Evolutionary conservation across 1,140 invertebrate species (phyloP).

Genomic region (Globodera rostochiensis): DNA sequence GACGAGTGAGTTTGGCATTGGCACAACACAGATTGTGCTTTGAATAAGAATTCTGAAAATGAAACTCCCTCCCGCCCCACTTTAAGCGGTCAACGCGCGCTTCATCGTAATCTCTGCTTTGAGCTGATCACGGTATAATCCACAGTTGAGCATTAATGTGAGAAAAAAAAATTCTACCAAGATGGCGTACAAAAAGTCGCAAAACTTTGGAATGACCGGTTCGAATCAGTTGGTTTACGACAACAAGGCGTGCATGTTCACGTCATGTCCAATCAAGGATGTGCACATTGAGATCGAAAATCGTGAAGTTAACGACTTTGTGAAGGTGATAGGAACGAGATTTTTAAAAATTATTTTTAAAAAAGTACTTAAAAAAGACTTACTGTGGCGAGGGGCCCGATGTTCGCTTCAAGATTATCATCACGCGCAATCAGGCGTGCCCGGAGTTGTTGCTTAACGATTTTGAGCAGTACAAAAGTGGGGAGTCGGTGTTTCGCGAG

Average conservation of each 20-base stretch:
- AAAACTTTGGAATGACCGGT: constrained; percentile 30
- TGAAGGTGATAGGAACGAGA: background rate
- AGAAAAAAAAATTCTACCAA: background rate
- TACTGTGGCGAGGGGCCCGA: constrained; percentile 33
- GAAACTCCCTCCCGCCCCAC: background rate
- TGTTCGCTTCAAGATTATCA: constrained; percentile 27
- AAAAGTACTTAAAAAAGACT: background rate
- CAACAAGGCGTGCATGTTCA: constrained; percentile 28
- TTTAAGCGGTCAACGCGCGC: constrained; percentile 36
- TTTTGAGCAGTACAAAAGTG: constrained; percentile 31
- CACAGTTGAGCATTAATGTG: no score
- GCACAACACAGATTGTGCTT: background rate
- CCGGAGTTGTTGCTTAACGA: constrained; percentile 30
- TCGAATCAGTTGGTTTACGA: constrained; percentile 34
- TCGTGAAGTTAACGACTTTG: constrained; percentile 34
- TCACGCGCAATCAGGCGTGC: constrained; percentile 5
- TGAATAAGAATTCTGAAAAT: background rate
- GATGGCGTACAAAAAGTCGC: constrained; percentile 35
- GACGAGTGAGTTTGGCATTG: constrained; percentile 37
- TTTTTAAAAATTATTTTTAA: background rate
- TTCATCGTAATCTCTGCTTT: constrained; percentile 39
- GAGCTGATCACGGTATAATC: constrained; percentile 9
- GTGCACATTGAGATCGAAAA: constrained; percentile 14
- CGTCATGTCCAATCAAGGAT: constrained; percentile 29
- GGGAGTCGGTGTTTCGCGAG: constrained; percentile 34